Percentiles rank a stretch among this genome's conserved stretches.
phyloP scores from a whole-genome alignment of 2,888 invertebrate genomes.

The Melanostoma mellinum region DNA sequence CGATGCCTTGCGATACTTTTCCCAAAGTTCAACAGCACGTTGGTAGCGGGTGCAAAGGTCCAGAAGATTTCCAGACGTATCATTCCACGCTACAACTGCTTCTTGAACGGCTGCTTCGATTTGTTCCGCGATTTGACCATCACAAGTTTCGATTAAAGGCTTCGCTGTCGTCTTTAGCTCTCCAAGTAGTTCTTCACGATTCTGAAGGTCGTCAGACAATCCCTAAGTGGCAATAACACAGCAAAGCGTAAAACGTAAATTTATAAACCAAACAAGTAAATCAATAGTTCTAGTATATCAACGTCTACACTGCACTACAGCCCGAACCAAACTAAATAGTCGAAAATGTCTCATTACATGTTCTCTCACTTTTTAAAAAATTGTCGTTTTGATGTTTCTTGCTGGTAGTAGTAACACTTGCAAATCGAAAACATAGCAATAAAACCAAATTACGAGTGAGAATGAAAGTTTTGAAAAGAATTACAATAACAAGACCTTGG shows the following conservation, averaged over 20 bases:
- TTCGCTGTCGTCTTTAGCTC: slow-evolving; percentile 88
- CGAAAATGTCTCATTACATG: slow-evolving; percentile 44
- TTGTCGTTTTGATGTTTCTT: slow-evolving; percentile 51
- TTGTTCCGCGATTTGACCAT: slow-evolving; percentile 87
- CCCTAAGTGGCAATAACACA: slow-evolving; percentile 83
- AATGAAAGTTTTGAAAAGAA: slow-evolving; percentile 44
- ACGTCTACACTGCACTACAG: slow-evolving; percentile 58
- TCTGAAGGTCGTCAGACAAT: slow-evolving; percentile 89
- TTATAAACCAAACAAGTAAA: slow-evolving; percentile 22
- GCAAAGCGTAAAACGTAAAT: neutral
- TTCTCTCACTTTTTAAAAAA: slow-evolving; percentile 21
- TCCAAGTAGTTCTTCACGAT: slow-evolving; percentile 88
- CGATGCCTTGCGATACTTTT: slow-evolving; percentile 90
- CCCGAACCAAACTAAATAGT: slow-evolving; percentile 53
- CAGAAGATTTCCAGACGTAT: slow-evolving; percentile 89
- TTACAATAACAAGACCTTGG: slow-evolving; percentile 52
- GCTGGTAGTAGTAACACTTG: slow-evolving; percentile 23
- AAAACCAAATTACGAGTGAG: slow-evolving; percentile 38
- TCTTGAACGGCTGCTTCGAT: slow-evolving; percentile 90
- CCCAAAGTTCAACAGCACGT: slow-evolving; percentile 91
- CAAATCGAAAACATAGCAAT: slow-evolving; percentile 38
- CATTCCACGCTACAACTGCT: slow-evolving; percentile 90
- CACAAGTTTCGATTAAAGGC: slow-evolving; percentile 87
- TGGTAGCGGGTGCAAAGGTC: slow-evolving; percentile 90
- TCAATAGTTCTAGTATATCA: slow-evolving; percentile 33